Percentiles rank a stretch among this genome's conserved stretches.
phyloP scores from a whole-genome alignment of 2,888 invertebrate genomes.

The Mesopsocus fuscifrons region DNA sequence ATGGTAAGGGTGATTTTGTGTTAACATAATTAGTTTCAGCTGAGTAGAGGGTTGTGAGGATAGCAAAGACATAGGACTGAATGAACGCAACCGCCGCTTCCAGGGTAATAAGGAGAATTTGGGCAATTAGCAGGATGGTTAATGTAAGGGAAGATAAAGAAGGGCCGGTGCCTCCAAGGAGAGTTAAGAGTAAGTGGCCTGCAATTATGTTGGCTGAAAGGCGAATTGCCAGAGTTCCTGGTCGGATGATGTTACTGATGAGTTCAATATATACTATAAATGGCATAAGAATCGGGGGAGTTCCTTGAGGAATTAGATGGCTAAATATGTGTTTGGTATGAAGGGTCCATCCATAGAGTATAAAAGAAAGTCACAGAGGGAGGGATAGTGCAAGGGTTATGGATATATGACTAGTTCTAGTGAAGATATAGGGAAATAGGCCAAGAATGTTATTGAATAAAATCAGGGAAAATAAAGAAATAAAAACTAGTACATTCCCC shows the following conservation, averaged over 20 bases:
- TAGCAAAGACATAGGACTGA: slow-evolving; percentile 45
- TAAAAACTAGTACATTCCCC: slow-evolving; percentile 35
- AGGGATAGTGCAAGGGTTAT: slow-evolving; percentile 37
- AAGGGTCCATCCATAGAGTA: slow-evolving; percentile 43
- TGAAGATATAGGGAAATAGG: slow-evolving; percentile 51
- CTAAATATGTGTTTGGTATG: slow-evolving; percentile 41
- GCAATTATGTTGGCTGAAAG: slow-evolving; percentile 61
- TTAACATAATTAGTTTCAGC: slow-evolving; percentile 42
- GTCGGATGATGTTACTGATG: slow-evolving; percentile 51
- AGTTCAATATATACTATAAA: slow-evolving; percentile 59
- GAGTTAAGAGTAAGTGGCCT: slow-evolving; percentile 43
- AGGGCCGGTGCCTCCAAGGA: slow-evolving; percentile 30
- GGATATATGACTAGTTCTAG: slow-evolving; percentile 41
- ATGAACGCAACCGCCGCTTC: slow-evolving; percentile 41
- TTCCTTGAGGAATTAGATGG: slow-evolving; percentile 48
- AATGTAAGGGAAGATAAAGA: slow-evolving; percentile 22
- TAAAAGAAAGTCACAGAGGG: slow-evolving; percentile 42
- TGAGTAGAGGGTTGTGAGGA: slow-evolving; percentile 44
- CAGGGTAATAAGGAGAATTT: slow-evolving; percentile 33
- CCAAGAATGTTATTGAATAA: slow-evolving; percentile 49
- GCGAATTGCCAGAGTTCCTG: slow-evolving; percentile 46
- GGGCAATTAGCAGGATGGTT: slow-evolving; percentile 26
- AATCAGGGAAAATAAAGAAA: slow-evolving; percentile 36
- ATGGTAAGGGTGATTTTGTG: slow-evolving; percentile 41
- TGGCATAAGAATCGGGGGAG: slow-evolving; percentile 40